Conservation (phyloP, 2,113 vertebrate genomes). For the Coptodon rendalli region DNA sequence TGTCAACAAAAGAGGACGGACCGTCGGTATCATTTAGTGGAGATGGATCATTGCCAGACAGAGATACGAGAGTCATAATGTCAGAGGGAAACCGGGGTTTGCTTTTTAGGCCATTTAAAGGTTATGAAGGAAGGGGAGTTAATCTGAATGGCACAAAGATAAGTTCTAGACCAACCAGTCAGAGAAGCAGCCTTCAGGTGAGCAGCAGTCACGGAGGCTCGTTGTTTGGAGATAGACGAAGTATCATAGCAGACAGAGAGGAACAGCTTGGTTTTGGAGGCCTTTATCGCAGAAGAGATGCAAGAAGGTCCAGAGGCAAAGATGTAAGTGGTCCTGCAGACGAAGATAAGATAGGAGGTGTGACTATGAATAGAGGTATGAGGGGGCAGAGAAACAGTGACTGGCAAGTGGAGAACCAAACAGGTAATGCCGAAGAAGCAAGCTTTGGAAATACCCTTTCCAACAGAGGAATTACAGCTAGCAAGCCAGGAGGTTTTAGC, state of each 20-base stretch:
- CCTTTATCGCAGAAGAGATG: background rate
- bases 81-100: background rate
- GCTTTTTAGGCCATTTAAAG: background rate
- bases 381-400: background rate
- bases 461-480: background rate
- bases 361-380: background rate
- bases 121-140: background rate
- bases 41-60: background rate
- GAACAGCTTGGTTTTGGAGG: background rate
- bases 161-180: background rate
- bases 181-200: background rate
- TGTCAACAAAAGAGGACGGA: background rate
- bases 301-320: background rate
- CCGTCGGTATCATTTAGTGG: background rate
- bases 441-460: background rate
- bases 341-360: background rate
- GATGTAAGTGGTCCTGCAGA: background rate
- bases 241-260: background rate
- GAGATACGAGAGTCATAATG: too few species aligned
- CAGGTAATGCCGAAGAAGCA: background rate
- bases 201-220: background rate
- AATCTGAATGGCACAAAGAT: background rate
- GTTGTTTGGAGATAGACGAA: background rate
- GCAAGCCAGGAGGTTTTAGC: background rate
- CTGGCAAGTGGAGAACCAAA: background rate